These are phyloP conservation scores for Leptonema lineaticorne DNA, from an alignment of 1,140 invertebrate species.

Conservation along the genomic window DNA sequence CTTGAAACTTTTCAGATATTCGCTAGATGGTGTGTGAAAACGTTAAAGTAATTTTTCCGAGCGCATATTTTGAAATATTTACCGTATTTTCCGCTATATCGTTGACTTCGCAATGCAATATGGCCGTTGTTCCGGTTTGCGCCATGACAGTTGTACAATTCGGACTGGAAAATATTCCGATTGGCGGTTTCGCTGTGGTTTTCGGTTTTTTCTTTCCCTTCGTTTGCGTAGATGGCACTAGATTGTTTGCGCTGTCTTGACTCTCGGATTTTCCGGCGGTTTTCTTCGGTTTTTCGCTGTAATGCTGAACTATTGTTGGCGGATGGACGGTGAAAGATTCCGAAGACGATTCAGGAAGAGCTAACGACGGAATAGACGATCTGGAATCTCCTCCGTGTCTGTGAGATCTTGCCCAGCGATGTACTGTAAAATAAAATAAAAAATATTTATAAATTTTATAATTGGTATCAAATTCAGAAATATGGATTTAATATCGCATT, in stretches of 20 bases:
- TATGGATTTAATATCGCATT: too few relatives aligned
- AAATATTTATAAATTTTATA: neutral
- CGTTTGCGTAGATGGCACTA: constrained; percentile 19
- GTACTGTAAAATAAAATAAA: constrained; percentile 35
- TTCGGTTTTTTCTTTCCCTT: constrained; percentile 27
- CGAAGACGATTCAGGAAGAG: constrained; percentile 29
- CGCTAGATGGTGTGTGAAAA: neutral
- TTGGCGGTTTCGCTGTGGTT: constrained; percentile 8
- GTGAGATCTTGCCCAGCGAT: constrained; percentile 39
- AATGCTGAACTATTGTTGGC: constrained; percentile 18
- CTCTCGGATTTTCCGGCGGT: constrained; percentile 23
- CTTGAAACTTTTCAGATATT: too few relatives aligned
- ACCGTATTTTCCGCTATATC: constrained; percentile 64
- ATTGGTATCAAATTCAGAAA: too few relatives aligned
- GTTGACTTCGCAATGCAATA: constrained; percentile 62
- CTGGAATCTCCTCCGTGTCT: constrained; percentile 28
- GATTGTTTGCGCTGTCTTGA: constrained; percentile 34
- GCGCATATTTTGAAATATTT: constrained; percentile 16
- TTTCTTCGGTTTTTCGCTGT: constrained; percentile 30
- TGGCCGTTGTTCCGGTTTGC: constrained; percentile 62
- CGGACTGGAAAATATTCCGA: constrained; percentile 60
- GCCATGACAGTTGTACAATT: constrained; percentile 63
- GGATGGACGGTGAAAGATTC: constrained; percentile 27
- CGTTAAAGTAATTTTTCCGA: constrained; percentile 2
- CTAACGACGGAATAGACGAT: constrained; percentile 31